phyloP scores from a whole-genome alignment of 2,113 vertebrate species.

The Myotis brandtii region DNA sequence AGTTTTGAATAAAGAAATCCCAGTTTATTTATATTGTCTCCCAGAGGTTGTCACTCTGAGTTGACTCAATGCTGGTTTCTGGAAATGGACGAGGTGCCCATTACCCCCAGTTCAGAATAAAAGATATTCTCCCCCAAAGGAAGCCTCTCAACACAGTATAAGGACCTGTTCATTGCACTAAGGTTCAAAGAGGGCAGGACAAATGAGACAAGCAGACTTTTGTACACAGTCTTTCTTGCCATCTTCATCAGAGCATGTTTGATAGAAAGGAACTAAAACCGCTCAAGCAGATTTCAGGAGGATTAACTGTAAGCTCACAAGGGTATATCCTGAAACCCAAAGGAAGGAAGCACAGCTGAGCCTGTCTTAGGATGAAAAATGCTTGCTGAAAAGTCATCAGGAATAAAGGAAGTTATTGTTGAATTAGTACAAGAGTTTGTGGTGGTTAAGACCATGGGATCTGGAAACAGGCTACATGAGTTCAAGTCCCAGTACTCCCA shows the following conservation, averaged over 20 bases:
- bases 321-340: background rate
- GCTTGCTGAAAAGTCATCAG: background rate
- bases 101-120: background rate
- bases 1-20: conserved; percentile 1
- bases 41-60: background rate
- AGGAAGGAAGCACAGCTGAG: background rate
- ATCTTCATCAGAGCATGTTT: background rate
- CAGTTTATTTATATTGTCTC: conserved; percentile 2
- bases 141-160: background rate
- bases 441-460: background rate
- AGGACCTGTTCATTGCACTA: background rate
- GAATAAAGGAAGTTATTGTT: background rate
- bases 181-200: background rate
- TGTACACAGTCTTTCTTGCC: background rate
- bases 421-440: background rate
- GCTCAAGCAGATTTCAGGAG: background rate
- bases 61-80: background rate
- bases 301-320: background rate
- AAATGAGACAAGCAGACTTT: background rate
- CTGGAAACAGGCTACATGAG: background rate
- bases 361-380: background rate
- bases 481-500: background rate
- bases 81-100: background rate
- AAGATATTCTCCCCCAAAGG: background rate
- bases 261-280: background rate